Evolutionary conservation across 2,888 invertebrate species (phyloP).

Genomic region (Cabera pusaria): DNA sequence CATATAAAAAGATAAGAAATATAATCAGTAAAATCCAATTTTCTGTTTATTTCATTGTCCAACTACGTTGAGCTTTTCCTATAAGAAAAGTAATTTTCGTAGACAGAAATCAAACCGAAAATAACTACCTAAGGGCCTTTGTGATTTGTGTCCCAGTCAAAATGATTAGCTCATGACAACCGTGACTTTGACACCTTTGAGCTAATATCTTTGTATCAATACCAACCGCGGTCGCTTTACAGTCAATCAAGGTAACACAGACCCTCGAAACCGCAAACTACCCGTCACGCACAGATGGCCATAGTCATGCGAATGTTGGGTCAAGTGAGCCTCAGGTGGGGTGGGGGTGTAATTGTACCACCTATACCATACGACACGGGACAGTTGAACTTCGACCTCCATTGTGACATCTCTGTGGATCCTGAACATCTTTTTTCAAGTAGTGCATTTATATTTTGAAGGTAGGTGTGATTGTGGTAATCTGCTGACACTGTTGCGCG

Average conservation of each 20-base stretch:
- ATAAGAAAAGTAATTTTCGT: no score
- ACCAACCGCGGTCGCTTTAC: constrained; percentile 14
- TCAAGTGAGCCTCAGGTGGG: constrained; percentile 73
- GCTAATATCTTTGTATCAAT: no score
- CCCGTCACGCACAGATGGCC: constrained; percentile 66
- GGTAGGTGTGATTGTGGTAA: constrained; percentile 15
- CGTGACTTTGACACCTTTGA: no score
- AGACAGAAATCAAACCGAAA: no score
- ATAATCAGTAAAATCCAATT: no score
- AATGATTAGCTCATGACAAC: no score
- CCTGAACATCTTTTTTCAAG: constrained; percentile 44
- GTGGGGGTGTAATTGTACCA: constrained; percentile 70
- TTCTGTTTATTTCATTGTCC: no score
- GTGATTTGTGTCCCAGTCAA: no score
- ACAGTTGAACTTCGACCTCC: constrained; percentile 63
- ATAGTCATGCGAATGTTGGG: constrained; percentile 57
- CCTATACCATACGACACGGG: constrained; percentile 62
- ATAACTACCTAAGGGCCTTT: no score
- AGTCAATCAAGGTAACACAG: constrained; percentile 26
- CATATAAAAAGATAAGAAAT: no score
- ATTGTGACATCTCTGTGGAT: constrained; percentile 37
- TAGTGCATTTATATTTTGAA: constrained; percentile 10
- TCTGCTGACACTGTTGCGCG: neutral
- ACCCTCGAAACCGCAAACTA: constrained; percentile 16
- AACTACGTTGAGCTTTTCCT: no score